Conservation (phyloP, 2,113 vertebrate species). For the Dicrurus megarhynchus region DNA sequence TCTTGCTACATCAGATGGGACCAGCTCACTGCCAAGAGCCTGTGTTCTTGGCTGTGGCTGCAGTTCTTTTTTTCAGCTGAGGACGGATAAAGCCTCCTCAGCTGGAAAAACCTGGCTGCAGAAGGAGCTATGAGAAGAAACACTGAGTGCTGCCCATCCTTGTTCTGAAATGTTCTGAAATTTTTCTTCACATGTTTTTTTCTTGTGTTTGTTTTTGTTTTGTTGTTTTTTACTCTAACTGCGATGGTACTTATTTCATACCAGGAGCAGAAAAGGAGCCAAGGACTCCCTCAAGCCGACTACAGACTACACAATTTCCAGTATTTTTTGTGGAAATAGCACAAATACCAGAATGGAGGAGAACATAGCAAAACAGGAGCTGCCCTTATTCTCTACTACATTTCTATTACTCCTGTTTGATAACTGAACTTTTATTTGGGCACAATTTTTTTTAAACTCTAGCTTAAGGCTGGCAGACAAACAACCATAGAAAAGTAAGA, state of each 20-base stretch:
- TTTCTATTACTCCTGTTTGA: not conserved
- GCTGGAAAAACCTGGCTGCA: slow-evolving; percentile 30
- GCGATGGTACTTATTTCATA: not conserved
- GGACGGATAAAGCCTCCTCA: not conserved
- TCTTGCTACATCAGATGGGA: not conserved
- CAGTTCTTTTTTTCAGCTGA: not conserved
- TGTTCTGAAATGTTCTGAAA: not conserved
- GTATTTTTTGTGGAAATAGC: slow-evolving; percentile 14
- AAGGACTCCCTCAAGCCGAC: slow-evolving; percentile 1
- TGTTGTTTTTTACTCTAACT: not conserved
- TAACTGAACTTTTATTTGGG: not conserved
- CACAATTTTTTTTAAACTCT: not conserved
- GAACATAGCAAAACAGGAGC: not conserved
- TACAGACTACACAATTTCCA: not conserved
- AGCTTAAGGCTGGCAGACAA: not conserved
- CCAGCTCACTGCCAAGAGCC: not conserved
- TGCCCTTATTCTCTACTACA: not conserved
- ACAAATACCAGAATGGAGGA: not conserved
- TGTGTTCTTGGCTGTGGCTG: slow-evolving; percentile 2
- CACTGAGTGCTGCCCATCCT: not conserved
- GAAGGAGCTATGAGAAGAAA: not conserved
- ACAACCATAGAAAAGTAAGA: not conserved
- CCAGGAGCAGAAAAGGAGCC: not conserved
- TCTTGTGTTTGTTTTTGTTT: not conserved
- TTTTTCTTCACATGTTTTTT: not conserved